A percentile compares a stretch with the other conserved stretches of the same genome.
Evolutionary conservation across 2,113 vertebrate genomes (phyloP).

Genomic region (Neoarius graeffei): DNA sequence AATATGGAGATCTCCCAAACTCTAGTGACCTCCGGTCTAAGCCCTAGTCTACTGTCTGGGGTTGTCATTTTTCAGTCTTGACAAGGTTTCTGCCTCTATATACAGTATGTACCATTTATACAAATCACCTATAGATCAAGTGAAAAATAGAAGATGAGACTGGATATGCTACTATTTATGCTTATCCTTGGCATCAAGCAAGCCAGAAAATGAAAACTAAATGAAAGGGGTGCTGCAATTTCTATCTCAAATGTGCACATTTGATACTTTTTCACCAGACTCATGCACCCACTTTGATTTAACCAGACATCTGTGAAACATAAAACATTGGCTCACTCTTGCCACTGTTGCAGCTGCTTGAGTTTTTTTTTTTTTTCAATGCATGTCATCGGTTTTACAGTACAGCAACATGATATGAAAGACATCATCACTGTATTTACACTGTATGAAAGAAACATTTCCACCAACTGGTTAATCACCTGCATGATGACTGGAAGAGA

Average conservation of each 20-base stretch:
- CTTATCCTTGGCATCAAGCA: constrained; percentile 48
- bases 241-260: constrained; percentile 51
- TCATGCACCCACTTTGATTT: constrained; percentile 41
- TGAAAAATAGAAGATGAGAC: constrained; percentile 29
- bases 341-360: constrained; percentile 37
- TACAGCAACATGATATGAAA: constrained; percentile 7
- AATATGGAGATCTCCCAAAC: not conserved
- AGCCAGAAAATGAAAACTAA: constrained; percentile 40
- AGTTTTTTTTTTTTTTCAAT: constrained; percentile 42
- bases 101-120: constrained; percentile 3
- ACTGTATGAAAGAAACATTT: not conserved
- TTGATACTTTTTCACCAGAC: constrained; percentile 39
- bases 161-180: constrained; percentile 14
- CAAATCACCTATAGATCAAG: constrained; percentile 12
- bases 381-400: constrained; percentile 29
- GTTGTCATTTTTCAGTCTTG: not conserved
- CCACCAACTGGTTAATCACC: not conserved
- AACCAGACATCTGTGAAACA: constrained; percentile 30
- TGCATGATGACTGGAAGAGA: not conserved
- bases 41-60: not conserved
- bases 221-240: constrained; percentile 49
- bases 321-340: constrained; percentile 22
- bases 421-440: not conserved
- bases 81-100: constrained; percentile 13
- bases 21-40: not conserved